These are phyloP conservation scores for Epizoanthus stellaris DNA, from an alignment of 92 coral and sea anemone species.

Conservation along the genomic window DNA sequence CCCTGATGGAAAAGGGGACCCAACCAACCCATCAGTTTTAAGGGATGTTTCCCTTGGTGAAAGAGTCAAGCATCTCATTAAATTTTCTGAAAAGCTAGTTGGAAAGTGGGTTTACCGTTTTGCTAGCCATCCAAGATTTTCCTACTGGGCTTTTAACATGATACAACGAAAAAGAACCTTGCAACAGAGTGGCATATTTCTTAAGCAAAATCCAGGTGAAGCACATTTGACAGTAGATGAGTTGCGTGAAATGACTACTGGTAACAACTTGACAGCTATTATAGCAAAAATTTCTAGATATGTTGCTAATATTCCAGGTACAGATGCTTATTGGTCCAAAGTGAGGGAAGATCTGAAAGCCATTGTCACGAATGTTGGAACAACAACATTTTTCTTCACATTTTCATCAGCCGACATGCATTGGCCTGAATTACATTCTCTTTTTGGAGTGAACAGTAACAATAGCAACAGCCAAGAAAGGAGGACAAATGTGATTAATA, in stretches of 20 bases:
- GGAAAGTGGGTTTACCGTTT: conserved; percentile 55
- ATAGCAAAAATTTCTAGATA: conserved; percentile 57
- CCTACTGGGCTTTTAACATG: no score
- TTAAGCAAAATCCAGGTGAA: no score
- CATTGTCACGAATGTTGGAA: conserved; percentile 54
- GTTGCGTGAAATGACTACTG: conserved; percentile 65
- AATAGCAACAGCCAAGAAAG: conserved; percentile 54
- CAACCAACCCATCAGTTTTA: conserved; percentile 56
- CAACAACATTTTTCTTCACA: conserved; percentile 59
- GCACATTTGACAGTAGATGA: conserved; percentile 67
- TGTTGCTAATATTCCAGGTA: conserved; percentile 65
- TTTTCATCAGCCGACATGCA: no score
- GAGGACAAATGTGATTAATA: conserved; percentile 51
- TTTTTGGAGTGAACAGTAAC: background rate
- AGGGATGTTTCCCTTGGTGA: conserved; percentile 47
- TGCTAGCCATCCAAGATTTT: conserved; percentile 63
- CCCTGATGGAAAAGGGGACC: no score
- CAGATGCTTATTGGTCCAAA: conserved; percentile 63
- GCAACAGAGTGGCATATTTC: conserved; percentile 71
- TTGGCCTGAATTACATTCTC: no score
- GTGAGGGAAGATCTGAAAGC: no score
- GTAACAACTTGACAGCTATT: conserved; percentile 44
- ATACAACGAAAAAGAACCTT: conserved; percentile 61
- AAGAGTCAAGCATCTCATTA: conserved; percentile 50
- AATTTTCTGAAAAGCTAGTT: conserved; percentile 56